Base-by-base conservation (phyloP, 2,888 invertebrate genomes). In the Dioctria rufipes region DNA sequence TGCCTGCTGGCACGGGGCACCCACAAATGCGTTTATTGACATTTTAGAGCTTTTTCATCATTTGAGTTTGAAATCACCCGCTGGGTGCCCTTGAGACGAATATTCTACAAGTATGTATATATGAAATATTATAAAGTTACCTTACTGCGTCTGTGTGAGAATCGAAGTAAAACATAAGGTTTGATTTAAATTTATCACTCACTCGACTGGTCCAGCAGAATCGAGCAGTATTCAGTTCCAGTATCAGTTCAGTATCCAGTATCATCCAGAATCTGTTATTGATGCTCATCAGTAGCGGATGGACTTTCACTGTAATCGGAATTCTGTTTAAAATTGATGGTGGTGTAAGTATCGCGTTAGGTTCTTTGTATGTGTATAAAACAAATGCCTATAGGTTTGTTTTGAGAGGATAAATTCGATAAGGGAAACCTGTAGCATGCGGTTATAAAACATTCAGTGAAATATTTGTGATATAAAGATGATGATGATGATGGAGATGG, bases 11-110 rank as follows among this genome's bases (percentile, higher is more conserved):
- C 58, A 8, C 42, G 71, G 71, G 71, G 13, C 40, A 60, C 61
- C 39, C 40, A 39, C 11, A 51, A 61, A 75, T 75, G 75, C 75
- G 75, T 75, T 75, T 75, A 75, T 75, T 75, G 75, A 75, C 75
- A 75, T 75, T 60, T 13, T 9, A 43, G 60, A 75, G 75, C 75
- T 75, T 60, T 13, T 25, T 25, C 25, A 25, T 25, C 25, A 25
- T 25, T 25, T 25, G 25, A 25, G 25, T 25, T 25, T 25, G 25
- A 25, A 25, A 25, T 25, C 43, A 61, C 13, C 61, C 43, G 60
- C n/a, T 11, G 58, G 42, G 58, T 60, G 75, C 75, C 75, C 75
- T 75, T 75, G 75, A 75, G 61, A 60, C 61, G 25, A 75, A 61
- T 42, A 6, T 39, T 71, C 49, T 46, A 46, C 2, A 46, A n/a